These are phyloP conservation scores for Caenorhabditis imperialis DNA, from an alignment of 2,888 invertebrate species.

Conservation along the genomic window DNA sequence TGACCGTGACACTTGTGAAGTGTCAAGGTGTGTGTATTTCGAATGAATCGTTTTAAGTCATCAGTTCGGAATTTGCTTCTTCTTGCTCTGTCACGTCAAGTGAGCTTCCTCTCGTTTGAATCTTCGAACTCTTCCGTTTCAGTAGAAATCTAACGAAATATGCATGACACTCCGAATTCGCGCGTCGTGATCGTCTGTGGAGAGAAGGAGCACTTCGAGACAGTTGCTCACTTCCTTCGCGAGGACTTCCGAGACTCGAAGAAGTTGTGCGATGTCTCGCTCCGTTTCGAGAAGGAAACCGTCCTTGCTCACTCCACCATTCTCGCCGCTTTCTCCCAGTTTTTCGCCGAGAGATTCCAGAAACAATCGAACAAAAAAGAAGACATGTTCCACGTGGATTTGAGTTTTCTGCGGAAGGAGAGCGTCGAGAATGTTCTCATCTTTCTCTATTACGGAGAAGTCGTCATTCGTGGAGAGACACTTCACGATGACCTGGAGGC, in stretches of 20 bases:
- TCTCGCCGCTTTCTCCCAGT: slow-evolving; percentile 13
- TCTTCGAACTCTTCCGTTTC: no score
- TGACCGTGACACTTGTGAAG: not conserved
- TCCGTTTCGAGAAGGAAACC: slow-evolving; percentile 2
- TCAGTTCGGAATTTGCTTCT: no score
- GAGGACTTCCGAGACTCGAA: slow-evolving; percentile 9
- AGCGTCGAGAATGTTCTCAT: slow-evolving; percentile 15
- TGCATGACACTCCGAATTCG: no score
- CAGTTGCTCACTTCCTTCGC: slow-evolving; percentile 18
- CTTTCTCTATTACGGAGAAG: slow-evolving; percentile 21
- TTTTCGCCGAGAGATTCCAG: slow-evolving; percentile 10
- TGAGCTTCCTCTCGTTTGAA: no score
- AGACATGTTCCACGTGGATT: not conserved
- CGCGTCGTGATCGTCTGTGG: not conserved
- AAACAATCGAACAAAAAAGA: not conserved
- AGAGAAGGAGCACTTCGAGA: slow-evolving; percentile 9
- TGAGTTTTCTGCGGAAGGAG: slow-evolving; percentile 20
- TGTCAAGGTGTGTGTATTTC: no score
- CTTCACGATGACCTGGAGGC: slow-evolving; percentile 30
- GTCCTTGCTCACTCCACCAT: slow-evolving; percentile 14
- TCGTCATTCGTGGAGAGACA: not conserved
- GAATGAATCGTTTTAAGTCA: no score
- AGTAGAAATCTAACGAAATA: no score
- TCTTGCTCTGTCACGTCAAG: no score
- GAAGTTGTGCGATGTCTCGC: slow-evolving; percentile 18